Percentiles rank a stretch among this genome's conserved stretches.
Conservation (phyloP, 1,140 invertebrate species). For the Drosophila grimshawi region DNA sequence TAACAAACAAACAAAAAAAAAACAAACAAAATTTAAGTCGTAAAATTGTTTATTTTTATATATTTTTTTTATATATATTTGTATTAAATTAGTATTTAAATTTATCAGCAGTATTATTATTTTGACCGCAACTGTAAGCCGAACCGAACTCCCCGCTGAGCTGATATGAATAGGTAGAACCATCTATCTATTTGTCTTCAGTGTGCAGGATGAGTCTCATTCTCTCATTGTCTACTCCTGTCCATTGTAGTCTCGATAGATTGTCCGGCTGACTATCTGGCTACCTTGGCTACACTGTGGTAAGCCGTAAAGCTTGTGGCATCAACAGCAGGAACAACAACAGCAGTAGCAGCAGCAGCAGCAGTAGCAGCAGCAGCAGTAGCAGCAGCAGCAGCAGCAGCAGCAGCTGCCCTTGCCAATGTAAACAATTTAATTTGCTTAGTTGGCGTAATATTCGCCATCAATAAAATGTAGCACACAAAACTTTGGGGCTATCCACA, state of each 20-base stretch:
- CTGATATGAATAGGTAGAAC: conserved; percentile 30
- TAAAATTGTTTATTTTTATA: too few relatives aligned
- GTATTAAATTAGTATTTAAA: too few relatives aligned
- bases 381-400: too few relatives aligned
- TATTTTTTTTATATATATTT: too few relatives aligned
- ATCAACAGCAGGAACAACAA: not conserved
- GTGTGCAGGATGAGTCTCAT: conserved; percentile 4
- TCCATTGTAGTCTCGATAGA: conserved; percentile 34
- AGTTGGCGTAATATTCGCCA: conserved; percentile 81
- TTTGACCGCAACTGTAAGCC: not conserved
- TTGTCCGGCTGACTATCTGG: conserved; percentile 19
- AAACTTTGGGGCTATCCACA: conserved; percentile 31
- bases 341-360: not conserved
- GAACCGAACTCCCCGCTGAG: conserved; percentile 4
- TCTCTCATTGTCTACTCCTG: conserved; percentile 23
- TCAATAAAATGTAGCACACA: conserved; percentile 64
- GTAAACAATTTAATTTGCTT: conserved; percentile 83
- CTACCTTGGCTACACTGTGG: conserved; percentile 5
- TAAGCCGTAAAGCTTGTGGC: not conserved
- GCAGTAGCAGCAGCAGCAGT: not conserved
- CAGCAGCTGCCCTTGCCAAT: conserved; percentile 37
- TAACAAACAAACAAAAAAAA: too few relatives aligned
- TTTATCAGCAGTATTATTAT: not conserved
- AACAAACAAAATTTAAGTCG: too few relatives aligned
- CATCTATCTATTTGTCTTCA: conserved; percentile 40